A percentile compares a stretch with the other conserved stretches of the same genome.
phyloP scores from a whole-genome alignment of 2,797 vertebrate genomes.

The Syncerus caffer region DNA sequence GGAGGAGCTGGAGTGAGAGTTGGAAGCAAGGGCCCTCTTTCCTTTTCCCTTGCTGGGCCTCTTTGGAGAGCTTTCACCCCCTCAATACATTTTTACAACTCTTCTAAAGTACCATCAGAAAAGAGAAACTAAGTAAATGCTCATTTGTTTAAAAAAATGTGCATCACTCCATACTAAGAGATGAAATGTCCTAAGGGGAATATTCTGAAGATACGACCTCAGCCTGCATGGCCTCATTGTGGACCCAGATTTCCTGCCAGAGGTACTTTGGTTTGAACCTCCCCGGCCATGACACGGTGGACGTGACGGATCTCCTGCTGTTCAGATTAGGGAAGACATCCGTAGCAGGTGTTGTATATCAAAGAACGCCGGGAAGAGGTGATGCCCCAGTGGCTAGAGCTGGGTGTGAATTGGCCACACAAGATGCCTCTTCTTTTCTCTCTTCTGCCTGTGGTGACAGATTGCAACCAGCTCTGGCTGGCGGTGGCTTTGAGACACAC shows the following conservation, averaged over 20 bases:
- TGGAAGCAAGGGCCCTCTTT: not conserved
- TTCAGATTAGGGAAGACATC: not conserved
- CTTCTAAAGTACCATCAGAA: not conserved
- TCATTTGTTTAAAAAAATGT: not conserved
- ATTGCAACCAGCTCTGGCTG: not conserved
- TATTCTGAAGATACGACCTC: not conserved
- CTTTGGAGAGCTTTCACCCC: not conserved
- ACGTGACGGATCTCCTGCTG: not conserved
- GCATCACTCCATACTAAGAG: not conserved
- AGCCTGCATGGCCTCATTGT: not conserved
- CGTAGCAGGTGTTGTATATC: not conserved
- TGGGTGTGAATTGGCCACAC: not conserved
- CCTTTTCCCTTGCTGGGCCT: not conserved
- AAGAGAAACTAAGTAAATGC: not conserved
- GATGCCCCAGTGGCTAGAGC: constrained; percentile 7
- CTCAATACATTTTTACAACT: not conserved
- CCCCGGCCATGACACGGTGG: not conserved
- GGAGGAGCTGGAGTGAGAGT: not conserved
- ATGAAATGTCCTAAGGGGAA: not conserved
- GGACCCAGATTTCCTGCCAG: not conserved
- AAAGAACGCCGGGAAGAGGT: not conserved
- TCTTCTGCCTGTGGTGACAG: not conserved
- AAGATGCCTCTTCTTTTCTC: not conserved
- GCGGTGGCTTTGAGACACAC: not conserved
- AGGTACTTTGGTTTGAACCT: not conserved